A percentile compares a stretch with the other conserved stretches of the same genome.
Conservation (phyloP, 2,113 vertebrate species). For the Geococcyx californianus region DNA sequence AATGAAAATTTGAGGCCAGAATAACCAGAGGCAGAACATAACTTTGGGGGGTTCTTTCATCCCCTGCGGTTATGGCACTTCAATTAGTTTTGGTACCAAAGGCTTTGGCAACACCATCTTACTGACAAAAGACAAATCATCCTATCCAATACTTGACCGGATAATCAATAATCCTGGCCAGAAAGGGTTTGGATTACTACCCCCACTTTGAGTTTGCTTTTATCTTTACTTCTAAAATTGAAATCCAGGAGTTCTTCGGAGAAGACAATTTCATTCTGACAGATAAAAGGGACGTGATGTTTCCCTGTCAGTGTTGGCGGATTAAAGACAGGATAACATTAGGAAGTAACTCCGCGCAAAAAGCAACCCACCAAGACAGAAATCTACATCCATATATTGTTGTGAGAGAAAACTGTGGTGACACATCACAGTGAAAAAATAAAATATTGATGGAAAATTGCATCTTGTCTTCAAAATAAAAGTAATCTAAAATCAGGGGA, state of each 20-base stretch:
- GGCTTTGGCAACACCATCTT: background rate
- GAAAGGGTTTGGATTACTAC: constrained; percentile 5
- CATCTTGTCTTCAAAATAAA: constrained; percentile 3
- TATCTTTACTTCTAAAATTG: constrained; percentile 44
- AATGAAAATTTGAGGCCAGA: background rate
- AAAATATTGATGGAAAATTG: constrained; percentile 12
- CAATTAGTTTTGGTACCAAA: background rate
- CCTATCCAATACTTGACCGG: background rate
- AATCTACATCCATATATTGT: background rate
- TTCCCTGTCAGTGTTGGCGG: background rate
- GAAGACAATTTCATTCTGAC: constrained; percentile 31
- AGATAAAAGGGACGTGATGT: constrained; percentile 11
- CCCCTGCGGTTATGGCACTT: background rate
- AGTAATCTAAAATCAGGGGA: background rate
- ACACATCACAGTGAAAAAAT: background rate
- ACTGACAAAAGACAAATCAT: background rate
- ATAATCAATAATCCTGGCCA: background rate
- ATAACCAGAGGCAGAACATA: background rate
- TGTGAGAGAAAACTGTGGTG: background rate
- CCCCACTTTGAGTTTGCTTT: constrained; percentile 7
- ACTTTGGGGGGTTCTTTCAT: background rate
- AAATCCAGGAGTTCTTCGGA: constrained; percentile 18
- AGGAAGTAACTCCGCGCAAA: background rate
- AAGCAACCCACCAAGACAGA: background rate
- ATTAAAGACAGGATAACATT: constrained; percentile 36